Evolutionary conservation across 1,140 invertebrate genomes (phyloP).

Genomic region (Listronotus bonariensis): DNA sequence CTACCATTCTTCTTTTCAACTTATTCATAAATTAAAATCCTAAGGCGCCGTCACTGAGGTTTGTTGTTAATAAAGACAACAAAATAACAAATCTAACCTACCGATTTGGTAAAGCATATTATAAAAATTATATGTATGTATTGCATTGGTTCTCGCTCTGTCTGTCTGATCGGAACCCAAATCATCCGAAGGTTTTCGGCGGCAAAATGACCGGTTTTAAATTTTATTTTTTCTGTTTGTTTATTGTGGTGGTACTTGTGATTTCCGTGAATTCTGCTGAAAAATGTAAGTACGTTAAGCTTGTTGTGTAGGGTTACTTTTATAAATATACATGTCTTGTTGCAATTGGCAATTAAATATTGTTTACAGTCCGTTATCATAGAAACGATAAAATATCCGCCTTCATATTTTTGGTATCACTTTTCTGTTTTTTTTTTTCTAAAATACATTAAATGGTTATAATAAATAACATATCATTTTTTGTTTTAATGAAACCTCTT

Average conservation of each 20-base stretch:
- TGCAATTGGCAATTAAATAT: no score
- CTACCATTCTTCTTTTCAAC: background rate
- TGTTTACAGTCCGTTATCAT: no score
- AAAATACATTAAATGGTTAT: no score
- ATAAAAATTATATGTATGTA: conserved; percentile 8
- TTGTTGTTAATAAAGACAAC: conserved; percentile 16
- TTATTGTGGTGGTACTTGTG: background rate
- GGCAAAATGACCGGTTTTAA: conserved; percentile 22
- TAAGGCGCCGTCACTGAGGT: conserved; percentile 4
- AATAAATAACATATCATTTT: no score
- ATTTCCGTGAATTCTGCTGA: background rate
- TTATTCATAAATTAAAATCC: no score
- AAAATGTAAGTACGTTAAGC: conserved; percentile 10
- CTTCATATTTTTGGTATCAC: no score
- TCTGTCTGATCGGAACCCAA: background rate
- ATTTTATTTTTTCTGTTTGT: background rate
- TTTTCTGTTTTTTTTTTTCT: no score
- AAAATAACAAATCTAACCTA: conserved; percentile 26
- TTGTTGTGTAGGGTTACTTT: no score
- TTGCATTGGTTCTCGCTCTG: conserved; percentile 7
- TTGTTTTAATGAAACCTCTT: no score
- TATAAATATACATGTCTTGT: no score
- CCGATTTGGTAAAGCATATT: conserved; percentile 15
- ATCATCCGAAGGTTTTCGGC: conserved; percentile 14
- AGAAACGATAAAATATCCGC: no score